Conservation (phyloP, 2,113 vertebrate genomes). For the Triplophysa dalaica region DNA sequence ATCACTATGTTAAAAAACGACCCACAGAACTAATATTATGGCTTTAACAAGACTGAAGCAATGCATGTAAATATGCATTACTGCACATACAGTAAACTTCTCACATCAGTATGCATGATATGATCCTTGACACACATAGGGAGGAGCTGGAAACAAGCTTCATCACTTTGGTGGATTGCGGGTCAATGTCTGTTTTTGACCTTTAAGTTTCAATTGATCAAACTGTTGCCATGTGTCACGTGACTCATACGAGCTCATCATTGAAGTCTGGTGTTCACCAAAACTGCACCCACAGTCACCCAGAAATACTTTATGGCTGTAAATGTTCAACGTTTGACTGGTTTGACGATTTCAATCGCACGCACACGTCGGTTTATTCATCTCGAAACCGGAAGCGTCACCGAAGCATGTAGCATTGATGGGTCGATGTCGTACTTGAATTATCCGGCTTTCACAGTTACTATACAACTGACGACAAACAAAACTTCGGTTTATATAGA, state of each 20-base stretch:
- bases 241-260: not conserved
- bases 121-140: not conserved
- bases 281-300: not conserved
- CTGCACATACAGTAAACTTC: not conserved
- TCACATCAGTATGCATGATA: not conserved
- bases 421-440: not conserved
- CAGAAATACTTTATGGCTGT: not conserved
- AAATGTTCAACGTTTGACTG: not conserved
- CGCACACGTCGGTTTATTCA: not conserved
- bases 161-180: not conserved
- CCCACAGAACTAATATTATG: no score
- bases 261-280: not conserved
- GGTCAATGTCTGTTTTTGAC: not conserved
- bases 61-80: not conserved
- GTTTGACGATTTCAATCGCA: not conserved
- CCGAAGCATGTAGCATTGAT: not conserved
- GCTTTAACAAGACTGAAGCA: not conserved
- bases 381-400: not conserved
- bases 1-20: no score
- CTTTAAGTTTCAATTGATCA: not conserved
- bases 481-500: not conserved
- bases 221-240: not conserved
- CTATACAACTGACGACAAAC: not conserved
- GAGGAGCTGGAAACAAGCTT: not conserved
- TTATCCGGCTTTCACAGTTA: not conserved